Evolutionary conservation across 2,888 invertebrate genomes (phyloP).

Genomic region (Polydrusus pterygomalis): DNA sequence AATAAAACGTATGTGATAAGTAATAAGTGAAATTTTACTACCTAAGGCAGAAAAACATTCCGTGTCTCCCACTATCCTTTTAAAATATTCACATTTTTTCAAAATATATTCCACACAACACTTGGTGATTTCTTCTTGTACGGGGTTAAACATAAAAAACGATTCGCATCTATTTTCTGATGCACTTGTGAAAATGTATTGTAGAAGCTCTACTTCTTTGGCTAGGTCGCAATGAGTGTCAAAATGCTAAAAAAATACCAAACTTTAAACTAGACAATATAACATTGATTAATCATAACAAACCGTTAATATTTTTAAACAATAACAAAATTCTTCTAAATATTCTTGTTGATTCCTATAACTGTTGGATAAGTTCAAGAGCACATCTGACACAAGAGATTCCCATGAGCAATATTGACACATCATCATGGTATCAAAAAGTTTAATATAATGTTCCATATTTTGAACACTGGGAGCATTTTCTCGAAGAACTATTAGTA

Average conservation of each 20-base stretch:
- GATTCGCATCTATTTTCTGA: constrained; percentile 58
- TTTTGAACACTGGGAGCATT: constrained; percentile 59
- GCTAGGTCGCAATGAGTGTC: constrained; percentile 33
- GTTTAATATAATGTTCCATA: constrained; percentile 59
- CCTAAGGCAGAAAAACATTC: constrained; percentile 25
- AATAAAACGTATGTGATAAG: too few species aligned
- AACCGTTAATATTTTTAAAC: constrained; percentile 56
- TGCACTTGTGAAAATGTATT: constrained; percentile 32
- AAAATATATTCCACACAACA: constrained; percentile 46
- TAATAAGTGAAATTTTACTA: constrained; percentile 7
- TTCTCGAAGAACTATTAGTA: constrained; percentile 58
- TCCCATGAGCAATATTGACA: constrained; percentile 58
- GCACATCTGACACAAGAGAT: constrained; percentile 51
- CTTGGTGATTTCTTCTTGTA: constrained; percentile 60
- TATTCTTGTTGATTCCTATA: background rate
- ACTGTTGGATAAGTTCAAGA: constrained; percentile 51
- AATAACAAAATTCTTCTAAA: constrained; percentile 42
- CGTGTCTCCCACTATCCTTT: constrained; percentile 21
- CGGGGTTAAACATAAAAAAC: constrained; percentile 63
- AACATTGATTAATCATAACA: too few species aligned
- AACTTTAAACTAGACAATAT: background rate
- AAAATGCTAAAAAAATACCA: constrained; percentile 45
- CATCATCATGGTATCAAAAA: constrained; percentile 62
- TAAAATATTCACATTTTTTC: constrained; percentile 24
- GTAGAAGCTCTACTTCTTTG: constrained; percentile 41